Percentiles rank a stretch among this genome's conserved stretches.
phyloP scores from a whole-genome alignment of 1,140 invertebrate genomes.

The Psilanteris sp. region DNA sequence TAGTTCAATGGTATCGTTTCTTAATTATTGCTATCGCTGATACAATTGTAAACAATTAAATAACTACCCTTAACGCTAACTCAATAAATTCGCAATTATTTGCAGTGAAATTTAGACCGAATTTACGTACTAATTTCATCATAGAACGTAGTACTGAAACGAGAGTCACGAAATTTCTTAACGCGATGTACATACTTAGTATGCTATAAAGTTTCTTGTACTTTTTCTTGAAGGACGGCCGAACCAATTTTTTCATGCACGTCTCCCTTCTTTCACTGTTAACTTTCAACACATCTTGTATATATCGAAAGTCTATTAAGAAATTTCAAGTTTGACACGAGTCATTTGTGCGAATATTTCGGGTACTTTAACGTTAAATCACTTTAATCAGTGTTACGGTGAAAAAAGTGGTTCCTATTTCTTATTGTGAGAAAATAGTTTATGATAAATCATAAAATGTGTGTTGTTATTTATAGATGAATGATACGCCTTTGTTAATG shows the following conservation, averaged over 20 bases:
- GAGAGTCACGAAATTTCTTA: constrained; percentile 14
- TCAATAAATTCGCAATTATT: constrained; percentile 26
- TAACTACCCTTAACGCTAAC: constrained; percentile 1
- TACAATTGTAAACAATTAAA: background rate
- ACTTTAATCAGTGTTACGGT: constrained; percentile 16
- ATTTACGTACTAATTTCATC: no score
- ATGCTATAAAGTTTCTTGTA: constrained; percentile 26
- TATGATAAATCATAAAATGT: no score
- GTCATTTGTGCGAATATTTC: no score
- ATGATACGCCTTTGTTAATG: no score
- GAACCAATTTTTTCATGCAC: constrained; percentile 30
- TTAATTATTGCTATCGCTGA: constrained; percentile 14
- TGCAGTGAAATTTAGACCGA: constrained; percentile 10
- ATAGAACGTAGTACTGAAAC: constrained; percentile 12
- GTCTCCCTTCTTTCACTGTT: constrained; percentile 16
- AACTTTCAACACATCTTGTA: constrained; percentile 36
- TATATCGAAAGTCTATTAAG: constrained; percentile 43
- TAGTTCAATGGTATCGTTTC: no score
- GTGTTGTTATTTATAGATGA: no score
- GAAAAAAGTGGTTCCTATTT: no score
- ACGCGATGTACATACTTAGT: constrained; percentile 10
- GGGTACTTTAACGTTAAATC: background rate
- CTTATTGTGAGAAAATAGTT: no score
- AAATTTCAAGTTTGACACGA: constrained; percentile 29
- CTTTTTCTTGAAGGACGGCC: constrained; percentile 24